Percentiles rank a stretch among this genome's conserved stretches.
phyloP scores from a whole-genome alignment of 1,140 invertebrate genomes.

The Plectus sambesii region DNA sequence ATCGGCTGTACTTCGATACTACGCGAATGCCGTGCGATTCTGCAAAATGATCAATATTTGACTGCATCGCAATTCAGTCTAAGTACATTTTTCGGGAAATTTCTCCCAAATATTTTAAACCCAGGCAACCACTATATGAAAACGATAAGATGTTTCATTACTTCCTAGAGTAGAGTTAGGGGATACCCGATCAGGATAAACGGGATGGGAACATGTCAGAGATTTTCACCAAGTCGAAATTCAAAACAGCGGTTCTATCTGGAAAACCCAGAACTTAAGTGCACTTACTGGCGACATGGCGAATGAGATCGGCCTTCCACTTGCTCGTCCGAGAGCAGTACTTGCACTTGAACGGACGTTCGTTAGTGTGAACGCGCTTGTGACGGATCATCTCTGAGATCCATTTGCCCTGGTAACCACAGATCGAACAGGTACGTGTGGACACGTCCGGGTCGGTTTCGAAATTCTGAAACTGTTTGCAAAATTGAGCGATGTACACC shows the following conservation, averaged over 20 bases:
- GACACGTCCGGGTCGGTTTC: constrained; percentile 44
- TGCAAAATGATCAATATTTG: constrained; percentile 21
- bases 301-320: constrained; percentile 44
- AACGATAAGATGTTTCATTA: too few relatives aligned
- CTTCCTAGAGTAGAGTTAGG: too few relatives aligned
- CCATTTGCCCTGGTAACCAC: constrained; percentile 46
- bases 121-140: too few relatives aligned
- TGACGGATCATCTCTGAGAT: constrained; percentile 45
- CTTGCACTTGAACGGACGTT: constrained; percentile 45
- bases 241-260: too few relatives aligned
- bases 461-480: constrained; percentile 28
- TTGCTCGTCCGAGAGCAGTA: constrained; percentile 43
- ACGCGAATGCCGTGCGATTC: constrained; percentile 45
- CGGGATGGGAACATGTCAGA: too few relatives aligned
- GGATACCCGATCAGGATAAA: too few relatives aligned
- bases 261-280: too few relatives aligned
- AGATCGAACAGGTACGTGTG: constrained; percentile 42
- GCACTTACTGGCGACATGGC: constrained; percentile 45
- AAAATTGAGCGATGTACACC: too few relatives aligned
- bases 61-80: too few relatives aligned
- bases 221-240: too few relatives aligned
- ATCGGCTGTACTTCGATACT: constrained; percentile 43
- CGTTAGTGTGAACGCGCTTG: constrained; percentile 42
- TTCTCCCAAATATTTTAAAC: too few relatives aligned
- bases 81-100: too few relatives aligned